A percentile compares a stretch with the other conserved stretches of the same genome.
phyloP scores from a whole-genome alignment of 2,888 invertebrate species.

The Drosophila emarginata region DNA sequence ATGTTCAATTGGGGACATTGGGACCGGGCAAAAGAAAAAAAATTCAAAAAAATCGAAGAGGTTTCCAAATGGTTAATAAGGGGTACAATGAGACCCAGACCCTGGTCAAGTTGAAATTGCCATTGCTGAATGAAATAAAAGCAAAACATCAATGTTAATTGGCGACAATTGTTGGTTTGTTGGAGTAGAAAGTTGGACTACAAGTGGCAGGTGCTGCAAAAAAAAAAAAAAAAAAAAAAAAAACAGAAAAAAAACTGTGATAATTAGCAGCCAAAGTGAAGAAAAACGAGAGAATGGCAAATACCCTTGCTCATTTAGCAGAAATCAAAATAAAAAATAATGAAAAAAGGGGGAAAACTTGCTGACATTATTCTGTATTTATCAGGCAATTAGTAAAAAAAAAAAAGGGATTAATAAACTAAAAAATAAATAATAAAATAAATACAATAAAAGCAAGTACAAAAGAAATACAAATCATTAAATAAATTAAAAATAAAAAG shows the following conservation, averaged over 20 bases:
- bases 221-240: not conserved
- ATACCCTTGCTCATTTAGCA: slow-evolving; percentile 45
- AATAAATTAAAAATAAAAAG: too few relatives aligned
- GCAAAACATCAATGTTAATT: slow-evolving; percentile 57
- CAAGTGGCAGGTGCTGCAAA: slow-evolving; percentile 43
- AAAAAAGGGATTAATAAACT: too few relatives aligned
- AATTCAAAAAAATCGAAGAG: not conserved
- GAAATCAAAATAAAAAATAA: slow-evolving; percentile 34
- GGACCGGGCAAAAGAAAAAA: not conserved
- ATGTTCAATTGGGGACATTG: slow-evolving; percentile 34
- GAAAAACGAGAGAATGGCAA: slow-evolving; percentile 38
- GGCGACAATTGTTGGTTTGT: slow-evolving; percentile 71
- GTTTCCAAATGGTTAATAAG: slow-evolving; percentile 10
- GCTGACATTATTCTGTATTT: not conserved
- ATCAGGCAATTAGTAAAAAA: too few relatives aligned
- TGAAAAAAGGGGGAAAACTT: not conserved
- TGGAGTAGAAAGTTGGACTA: slow-evolving; percentile 44
- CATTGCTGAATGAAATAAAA: slow-evolving; percentile 28
- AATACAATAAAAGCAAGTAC: too few relatives aligned
- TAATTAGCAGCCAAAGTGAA: slow-evolving; percentile 45
- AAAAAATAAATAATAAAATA: too few relatives aligned
- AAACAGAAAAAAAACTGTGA: slow-evolving; percentile 32
- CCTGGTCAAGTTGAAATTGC: slow-evolving; percentile 2
- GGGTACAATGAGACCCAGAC: not conserved
- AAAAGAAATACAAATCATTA: too few relatives aligned